phyloP scores from a whole-genome alignment of 2,888 invertebrate genomes.

The Heteromyza rotundicornis region DNA sequence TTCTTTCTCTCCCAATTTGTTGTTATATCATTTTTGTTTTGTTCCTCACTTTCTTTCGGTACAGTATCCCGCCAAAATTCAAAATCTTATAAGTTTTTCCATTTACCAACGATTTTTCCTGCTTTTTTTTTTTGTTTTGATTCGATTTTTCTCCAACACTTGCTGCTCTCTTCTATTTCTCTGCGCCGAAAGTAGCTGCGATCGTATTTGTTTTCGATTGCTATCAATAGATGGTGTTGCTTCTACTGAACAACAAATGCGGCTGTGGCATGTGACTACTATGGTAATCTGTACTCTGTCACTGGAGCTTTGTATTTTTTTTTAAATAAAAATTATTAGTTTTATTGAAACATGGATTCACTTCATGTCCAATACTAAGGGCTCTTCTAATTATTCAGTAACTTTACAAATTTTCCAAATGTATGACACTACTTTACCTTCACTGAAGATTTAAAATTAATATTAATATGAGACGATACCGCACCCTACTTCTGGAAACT shows the following conservation, averaged over 20 bases:
- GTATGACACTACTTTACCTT: no score
- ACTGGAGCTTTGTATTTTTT: no score
- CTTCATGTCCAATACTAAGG: no score
- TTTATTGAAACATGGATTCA: no score
- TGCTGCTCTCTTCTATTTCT: neutral
- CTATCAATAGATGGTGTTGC: neutral
- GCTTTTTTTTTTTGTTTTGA: slow-evolving; percentile 43
- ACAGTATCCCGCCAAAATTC: slow-evolving; percentile 53
- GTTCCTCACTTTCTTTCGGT: slow-evolving; percentile 46
- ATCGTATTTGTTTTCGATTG: neutral
- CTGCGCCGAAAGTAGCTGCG: neutral
- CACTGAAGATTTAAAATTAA: no score
- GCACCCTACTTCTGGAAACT: no score
- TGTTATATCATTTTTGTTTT: slow-evolving; percentile 51
- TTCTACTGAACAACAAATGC: neutral
- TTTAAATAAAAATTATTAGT: no score
- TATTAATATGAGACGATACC: no score
- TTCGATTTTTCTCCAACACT: slow-evolving; percentile 51
- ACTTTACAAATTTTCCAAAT: no score
- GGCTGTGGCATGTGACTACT: neutral
- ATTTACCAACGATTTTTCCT: neutral
- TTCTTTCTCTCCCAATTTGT: no score
- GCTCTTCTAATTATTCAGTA: no score
- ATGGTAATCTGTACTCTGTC: no score
- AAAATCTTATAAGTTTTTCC: slow-evolving; percentile 1